Evolutionary conservation across 2,797 vertebrate species (phyloP).

Genomic region (Aplochiton taeniatus): DNA sequence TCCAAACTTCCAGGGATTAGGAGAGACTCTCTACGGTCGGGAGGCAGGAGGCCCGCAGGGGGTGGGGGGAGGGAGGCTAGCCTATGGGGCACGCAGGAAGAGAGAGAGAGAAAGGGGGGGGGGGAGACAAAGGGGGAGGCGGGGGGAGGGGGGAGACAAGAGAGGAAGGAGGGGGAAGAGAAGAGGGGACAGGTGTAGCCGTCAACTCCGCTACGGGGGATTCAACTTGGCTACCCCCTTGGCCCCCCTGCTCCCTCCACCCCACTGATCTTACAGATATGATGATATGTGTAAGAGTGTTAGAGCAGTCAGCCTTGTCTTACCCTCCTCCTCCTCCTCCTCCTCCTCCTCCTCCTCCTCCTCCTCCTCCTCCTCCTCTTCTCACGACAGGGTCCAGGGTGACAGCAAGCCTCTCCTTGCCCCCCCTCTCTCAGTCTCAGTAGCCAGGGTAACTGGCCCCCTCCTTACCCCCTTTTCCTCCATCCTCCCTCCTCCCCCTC

Average conservation of each 20-base stretch:
- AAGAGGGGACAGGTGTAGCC: conserved; percentile 75
- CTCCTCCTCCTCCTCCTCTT: conserved; percentile 34
- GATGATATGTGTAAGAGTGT: conserved; percentile 78
- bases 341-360: conserved; percentile 34
- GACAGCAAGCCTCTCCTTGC: conserved; percentile 72
- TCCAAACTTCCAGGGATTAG: conserved; percentile 98
- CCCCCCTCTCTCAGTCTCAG: conserved; percentile 56
- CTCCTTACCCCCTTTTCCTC: conserved; percentile 27
- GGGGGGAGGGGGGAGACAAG: conserved; percentile 38
- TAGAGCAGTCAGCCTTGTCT: conserved; percentile 75
- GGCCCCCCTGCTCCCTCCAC: conserved; percentile 58
- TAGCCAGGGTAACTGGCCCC: conserved; percentile 43
- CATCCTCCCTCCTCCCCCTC: conserved; percentile 20
- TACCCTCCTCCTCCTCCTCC: conserved; percentile 49
- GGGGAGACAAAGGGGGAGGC: conserved; percentile 59
- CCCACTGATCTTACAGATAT: conserved; percentile 79
- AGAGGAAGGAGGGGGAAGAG: conserved; percentile 41
- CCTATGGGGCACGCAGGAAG: conserved; percentile 54
- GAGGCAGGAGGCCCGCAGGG: conserved; percentile 81
- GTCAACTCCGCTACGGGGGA: conserved; percentile 73
- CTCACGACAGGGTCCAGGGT: conserved; percentile 63
- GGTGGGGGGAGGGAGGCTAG: conserved; percentile 53
- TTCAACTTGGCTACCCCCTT: conserved; percentile 63
- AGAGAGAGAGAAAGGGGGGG: conserved; percentile 35
- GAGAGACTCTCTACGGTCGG: conserved; percentile 84